phyloP scores from a whole-genome alignment of 92 coral and sea anemone species.

The Epizoanthus stellaris region DNA sequence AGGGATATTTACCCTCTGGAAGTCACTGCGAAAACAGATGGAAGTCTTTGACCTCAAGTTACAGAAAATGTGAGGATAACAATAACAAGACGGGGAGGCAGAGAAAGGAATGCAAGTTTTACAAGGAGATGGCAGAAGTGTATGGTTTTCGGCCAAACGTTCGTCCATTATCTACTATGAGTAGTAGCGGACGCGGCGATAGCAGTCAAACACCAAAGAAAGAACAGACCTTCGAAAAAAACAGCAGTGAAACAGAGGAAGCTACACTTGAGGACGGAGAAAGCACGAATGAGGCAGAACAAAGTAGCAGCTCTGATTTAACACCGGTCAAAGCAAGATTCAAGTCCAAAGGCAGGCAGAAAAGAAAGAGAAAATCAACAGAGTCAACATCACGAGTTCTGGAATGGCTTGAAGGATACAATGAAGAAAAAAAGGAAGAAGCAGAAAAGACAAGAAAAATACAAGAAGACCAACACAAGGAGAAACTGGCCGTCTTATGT shows the following conservation, averaged over 20 bases:
- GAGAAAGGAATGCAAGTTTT: constrained; percentile 37
- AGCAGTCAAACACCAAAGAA: constrained; percentile 18
- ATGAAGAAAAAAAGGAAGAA: constrained; percentile 44
- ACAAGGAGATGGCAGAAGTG: constrained; percentile 42
- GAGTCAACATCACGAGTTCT: constrained; percentile 39
- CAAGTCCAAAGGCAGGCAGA: too few relatives aligned
- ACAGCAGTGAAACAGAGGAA: background rate
- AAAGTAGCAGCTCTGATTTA: constrained; percentile 33
- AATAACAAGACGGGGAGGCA: constrained; percentile 37
- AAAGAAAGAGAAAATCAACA: constrained; percentile 39
- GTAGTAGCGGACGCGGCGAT: constrained; percentile 30
- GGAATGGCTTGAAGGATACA: constrained; percentile 51
- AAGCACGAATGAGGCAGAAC: constrained; percentile 17
- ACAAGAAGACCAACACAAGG: constrained; percentile 16
- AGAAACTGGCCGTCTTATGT: constrained; percentile 28
- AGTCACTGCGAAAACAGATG: constrained; percentile 40
- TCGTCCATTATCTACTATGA: constrained; percentile 23
- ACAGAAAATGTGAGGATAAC: constrained; percentile 39
- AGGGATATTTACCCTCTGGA: constrained; percentile 34
- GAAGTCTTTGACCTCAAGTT: constrained; percentile 38
- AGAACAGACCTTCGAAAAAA: too few relatives aligned
- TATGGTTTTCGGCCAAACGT: constrained; percentile 39
- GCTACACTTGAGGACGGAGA: constrained; percentile 28
- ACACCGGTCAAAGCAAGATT: constrained; percentile 42
- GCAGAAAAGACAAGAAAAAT: constrained; percentile 25